Conservation (phyloP, 1,140 invertebrate species). For the Nebria ingens region DNA sequence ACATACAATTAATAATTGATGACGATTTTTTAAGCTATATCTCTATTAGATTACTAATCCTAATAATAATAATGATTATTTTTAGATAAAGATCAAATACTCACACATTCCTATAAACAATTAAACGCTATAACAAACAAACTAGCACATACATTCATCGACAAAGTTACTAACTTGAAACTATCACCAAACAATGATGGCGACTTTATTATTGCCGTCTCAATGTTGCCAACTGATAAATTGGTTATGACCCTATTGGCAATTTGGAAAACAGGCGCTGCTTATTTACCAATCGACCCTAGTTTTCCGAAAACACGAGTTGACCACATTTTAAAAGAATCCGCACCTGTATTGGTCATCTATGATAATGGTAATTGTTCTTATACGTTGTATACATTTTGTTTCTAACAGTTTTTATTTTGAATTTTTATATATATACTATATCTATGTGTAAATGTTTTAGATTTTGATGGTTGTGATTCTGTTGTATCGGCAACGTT, state of each 20-base stretch:
- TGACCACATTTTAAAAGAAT: constrained; percentile 64
- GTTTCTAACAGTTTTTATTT: background rate
- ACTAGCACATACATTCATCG: constrained; percentile 44
- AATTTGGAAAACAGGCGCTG: constrained; percentile 69
- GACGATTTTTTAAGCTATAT: too few species aligned
- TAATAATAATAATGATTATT: too few species aligned
- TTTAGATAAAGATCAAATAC: constrained; percentile 10
- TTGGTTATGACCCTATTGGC: constrained; percentile 58
- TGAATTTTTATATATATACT: background rate
- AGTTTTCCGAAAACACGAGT: constrained; percentile 63
- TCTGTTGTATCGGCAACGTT: constrained; percentile 20
- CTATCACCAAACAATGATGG: constrained; percentile 45
- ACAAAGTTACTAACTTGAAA: constrained; percentile 31
- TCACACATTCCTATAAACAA: constrained; percentile 43
- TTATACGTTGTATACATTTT: background rate
- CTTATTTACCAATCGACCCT: constrained; percentile 72
- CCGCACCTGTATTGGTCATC: constrained; percentile 58
- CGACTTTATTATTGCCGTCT: constrained; percentile 60
- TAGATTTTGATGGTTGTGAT: constrained; percentile 11
- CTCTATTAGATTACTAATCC: too few species aligned
- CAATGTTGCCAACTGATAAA: constrained; percentile 60
- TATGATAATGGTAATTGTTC: constrained; percentile 40
- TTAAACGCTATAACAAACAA: constrained; percentile 48
- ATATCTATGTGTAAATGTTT: background rate
- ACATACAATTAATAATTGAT: too few species aligned